These are phyloP conservation scores for Trichonephila clavipes DNA, from an alignment of 1,140 invertebrate genomes.

Conservation along the genomic window DNA sequence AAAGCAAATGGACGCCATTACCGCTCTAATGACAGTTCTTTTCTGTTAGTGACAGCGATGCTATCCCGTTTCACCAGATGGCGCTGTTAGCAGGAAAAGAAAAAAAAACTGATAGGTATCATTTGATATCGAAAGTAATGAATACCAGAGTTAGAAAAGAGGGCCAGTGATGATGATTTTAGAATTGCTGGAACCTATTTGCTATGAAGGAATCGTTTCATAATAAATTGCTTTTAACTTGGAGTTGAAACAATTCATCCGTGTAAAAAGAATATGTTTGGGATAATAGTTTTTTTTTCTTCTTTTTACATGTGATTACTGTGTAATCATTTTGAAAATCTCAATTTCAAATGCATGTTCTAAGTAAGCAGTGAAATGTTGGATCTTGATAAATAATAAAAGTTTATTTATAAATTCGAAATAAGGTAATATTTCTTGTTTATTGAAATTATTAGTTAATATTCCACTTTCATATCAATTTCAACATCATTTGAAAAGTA, in stretches of 20 bases:
- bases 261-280: not conserved
- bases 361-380: not conserved
- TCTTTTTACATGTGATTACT: not conserved
- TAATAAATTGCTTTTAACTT: not conserved
- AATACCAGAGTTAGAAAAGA: not conserved
- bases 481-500: no score
- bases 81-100: not conserved
- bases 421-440: no score
- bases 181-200: constrained; percentile 3
- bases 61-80: constrained; percentile 26
- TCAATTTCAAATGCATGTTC: not conserved
- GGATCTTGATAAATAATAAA: no score
- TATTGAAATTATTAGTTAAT: no score
- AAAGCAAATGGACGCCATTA: constrained; percentile 52
- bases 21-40: constrained; percentile 47
- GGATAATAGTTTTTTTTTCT: not conserved
- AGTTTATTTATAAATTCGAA: no score
- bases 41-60: constrained; percentile 46
- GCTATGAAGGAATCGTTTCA: not conserved
- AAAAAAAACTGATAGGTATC: constrained; percentile 13
- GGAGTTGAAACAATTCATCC: not conserved
- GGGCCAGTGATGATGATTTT: not conserved
- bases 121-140: constrained; percentile 41
- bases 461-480: no score
- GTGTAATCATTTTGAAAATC: not conserved